Conservation (phyloP, 2,797 vertebrate genomes). For the Crenichthys baileyi region DNA sequence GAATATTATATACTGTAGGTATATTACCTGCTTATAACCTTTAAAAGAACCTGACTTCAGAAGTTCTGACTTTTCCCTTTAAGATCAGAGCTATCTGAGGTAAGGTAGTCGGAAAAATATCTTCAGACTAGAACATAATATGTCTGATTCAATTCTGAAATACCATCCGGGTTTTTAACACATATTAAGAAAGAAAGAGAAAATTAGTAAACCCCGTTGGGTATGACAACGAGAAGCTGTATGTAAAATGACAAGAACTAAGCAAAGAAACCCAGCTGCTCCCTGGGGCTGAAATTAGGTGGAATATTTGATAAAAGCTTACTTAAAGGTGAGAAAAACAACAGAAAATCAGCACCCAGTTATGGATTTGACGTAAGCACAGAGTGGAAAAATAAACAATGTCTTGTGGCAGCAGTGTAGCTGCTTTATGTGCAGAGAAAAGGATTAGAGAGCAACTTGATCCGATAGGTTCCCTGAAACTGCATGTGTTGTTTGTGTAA, state of each 20-base stretch:
- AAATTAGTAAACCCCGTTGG: not conserved
- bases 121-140: not conserved
- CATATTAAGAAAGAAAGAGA: not conserved
- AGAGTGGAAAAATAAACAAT: conserved; percentile 22
- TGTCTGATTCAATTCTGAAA: not conserved
- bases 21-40: not conserved
- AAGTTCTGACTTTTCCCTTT: not conserved
- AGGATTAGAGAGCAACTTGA: conserved; percentile 60
- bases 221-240: not conserved
- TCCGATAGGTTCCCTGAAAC: conserved; percentile 34
- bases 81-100: not conserved
- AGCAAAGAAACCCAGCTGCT: not conserved
- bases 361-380: not conserved
- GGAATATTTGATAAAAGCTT: not conserved
- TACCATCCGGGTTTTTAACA: not conserved
- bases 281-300: not conserved
- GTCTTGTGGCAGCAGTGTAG: conserved; percentile 33
- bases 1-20: not conserved
- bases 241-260: conserved; percentile 10
- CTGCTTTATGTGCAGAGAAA: conserved; percentile 37
- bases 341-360: not conserved
- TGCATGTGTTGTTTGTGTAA: conserved; percentile 57
- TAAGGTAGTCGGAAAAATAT: not conserved
- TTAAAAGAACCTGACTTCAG: not conserved
- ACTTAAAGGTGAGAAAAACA: not conserved